Evolutionary conservation across 2,888 invertebrate species (phyloP).

Genomic region (Cinara cedri): DNA sequence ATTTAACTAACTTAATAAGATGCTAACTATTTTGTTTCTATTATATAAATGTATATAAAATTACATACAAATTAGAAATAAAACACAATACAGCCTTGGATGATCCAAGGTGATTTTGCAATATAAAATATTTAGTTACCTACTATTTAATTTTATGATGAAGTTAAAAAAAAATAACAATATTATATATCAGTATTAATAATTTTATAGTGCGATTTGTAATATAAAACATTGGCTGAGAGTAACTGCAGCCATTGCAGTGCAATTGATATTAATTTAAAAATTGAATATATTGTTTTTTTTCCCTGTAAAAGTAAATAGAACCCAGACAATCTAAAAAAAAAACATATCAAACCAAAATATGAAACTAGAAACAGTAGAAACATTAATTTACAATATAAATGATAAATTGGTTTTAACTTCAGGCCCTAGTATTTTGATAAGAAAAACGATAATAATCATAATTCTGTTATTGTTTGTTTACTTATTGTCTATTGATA

Average conservation of each 20-base stretch:
- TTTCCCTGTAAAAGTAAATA: constrained; percentile 39
- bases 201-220: constrained; percentile 3
- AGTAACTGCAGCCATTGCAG: constrained; percentile 42
- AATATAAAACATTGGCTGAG: not conserved
- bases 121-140: constrained; percentile 48
- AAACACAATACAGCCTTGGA: constrained; percentile 44
- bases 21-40: not conserved
- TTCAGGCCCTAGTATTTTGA: not conserved
- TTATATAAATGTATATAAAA: not conserved
- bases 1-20: not conserved
- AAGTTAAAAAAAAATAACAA: constrained; percentile 22
- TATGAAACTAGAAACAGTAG: constrained; percentile 36
- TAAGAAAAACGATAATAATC: not conserved
- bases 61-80: constrained; percentile 25
- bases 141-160: constrained; percentile 9
- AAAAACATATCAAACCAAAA: constrained; percentile 8
- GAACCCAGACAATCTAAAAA: constrained; percentile 12
- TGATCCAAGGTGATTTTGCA: constrained; percentile 50
- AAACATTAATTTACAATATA: not conserved
- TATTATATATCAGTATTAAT: constrained; percentile 24
- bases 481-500: not conserved
- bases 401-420: constrained; percentile 41
- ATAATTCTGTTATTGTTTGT: not conserved
- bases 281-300: constrained; percentile 39
- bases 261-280: constrained; percentile 47